Conservation (phyloP, 2,888 invertebrate species). For the Drosophila dives region DNA sequence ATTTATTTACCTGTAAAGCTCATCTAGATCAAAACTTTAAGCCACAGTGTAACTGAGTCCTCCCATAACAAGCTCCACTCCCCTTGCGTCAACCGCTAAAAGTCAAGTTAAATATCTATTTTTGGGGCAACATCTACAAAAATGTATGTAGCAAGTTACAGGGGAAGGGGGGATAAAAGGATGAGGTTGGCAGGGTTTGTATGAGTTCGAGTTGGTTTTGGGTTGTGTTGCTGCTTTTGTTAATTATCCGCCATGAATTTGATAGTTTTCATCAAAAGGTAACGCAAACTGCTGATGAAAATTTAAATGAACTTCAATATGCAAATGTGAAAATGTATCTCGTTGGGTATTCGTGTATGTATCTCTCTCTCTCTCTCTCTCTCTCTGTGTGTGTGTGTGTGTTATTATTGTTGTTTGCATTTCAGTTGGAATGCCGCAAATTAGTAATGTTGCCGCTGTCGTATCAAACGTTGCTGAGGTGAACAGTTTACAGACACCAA, state of each 20-base stretch:
- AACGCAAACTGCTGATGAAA: slow-evolving; percentile 48
- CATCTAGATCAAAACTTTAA: slow-evolving; percentile 50
- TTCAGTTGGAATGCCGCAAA: slow-evolving; percentile 58
- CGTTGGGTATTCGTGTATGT: slow-evolving; percentile 4
- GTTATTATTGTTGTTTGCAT: slow-evolving; percentile 39
- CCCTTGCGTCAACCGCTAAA: slow-evolving; percentile 47
- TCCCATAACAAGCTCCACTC: slow-evolving; percentile 20
- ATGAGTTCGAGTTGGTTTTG: not conserved
- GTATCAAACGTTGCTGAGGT: slow-evolving; percentile 41
- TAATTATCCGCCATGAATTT: slow-evolving; percentile 76
- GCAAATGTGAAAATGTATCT: slow-evolving; percentile 62
- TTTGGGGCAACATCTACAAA: slow-evolving; percentile 61
- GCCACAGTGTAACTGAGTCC: slow-evolving; percentile 42
- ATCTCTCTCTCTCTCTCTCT: too few relatives aligned
- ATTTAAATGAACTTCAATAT: slow-evolving; percentile 70
- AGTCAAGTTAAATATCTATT: slow-evolving; percentile 77
- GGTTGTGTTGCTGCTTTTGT: slow-evolving; percentile 41
- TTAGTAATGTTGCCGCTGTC: slow-evolving; percentile 52
- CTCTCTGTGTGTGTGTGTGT: not conserved
- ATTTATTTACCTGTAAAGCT: slow-evolving; percentile 40
- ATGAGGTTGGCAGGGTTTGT: not conserved
- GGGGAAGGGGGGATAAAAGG: not conserved
- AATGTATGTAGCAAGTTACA: slow-evolving; percentile 34
- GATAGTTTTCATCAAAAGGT: slow-evolving; percentile 73
- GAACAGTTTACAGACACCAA: slow-evolving; percentile 63